Evolutionary conservation across 2,888 invertebrate genomes (phyloP).

Genomic region (Clistopyga incitator): DNA sequence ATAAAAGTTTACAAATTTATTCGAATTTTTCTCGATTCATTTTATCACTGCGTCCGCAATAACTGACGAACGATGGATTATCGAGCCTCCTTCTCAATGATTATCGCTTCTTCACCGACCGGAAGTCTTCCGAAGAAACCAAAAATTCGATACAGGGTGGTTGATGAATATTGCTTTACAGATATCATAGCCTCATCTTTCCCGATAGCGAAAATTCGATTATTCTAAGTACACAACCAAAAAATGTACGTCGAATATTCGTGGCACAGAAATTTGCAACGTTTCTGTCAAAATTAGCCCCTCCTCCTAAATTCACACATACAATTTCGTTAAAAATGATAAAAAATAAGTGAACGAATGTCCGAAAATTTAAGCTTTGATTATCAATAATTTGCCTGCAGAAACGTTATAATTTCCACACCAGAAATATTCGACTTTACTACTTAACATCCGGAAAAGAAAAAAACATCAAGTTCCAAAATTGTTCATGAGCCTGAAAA

Average conservation of each 20-base stretch:
- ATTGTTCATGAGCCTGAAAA: background rate
- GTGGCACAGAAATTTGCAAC: too few relatives aligned
- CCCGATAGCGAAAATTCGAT: constrained; percentile 10
- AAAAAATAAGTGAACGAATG: too few relatives aligned
- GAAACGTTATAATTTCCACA: background rate
- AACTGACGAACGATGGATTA: background rate
- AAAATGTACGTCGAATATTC: background rate
- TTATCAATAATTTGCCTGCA: too few relatives aligned
- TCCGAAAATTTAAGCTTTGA: too few relatives aligned
- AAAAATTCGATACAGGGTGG: constrained; percentile 2
- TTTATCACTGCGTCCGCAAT: constrained; percentile 36
- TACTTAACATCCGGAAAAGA: background rate
- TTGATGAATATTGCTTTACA: constrained; percentile 17
- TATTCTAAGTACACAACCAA: constrained; percentile 2
- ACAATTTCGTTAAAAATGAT: too few relatives aligned
- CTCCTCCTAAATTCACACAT: too few relatives aligned
- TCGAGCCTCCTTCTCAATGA: constrained; percentile 1
- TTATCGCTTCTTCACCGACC: constrained; percentile 38
- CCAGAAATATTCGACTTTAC: constrained; percentile 8
- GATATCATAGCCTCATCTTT: constrained; percentile 15
- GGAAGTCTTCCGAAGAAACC: background rate
- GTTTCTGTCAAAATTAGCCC: too few relatives aligned
- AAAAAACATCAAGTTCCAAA: background rate
- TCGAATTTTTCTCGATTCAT: constrained; percentile 27
- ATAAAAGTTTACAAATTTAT: constrained; percentile 64